Percentiles rank a stretch among this genome's conserved stretches.
These are phyloP conservation scores for Lasioglossum figueresi DNA, from an alignment of 2,888 invertebrate genomes.

Conservation along the genomic window DNA sequence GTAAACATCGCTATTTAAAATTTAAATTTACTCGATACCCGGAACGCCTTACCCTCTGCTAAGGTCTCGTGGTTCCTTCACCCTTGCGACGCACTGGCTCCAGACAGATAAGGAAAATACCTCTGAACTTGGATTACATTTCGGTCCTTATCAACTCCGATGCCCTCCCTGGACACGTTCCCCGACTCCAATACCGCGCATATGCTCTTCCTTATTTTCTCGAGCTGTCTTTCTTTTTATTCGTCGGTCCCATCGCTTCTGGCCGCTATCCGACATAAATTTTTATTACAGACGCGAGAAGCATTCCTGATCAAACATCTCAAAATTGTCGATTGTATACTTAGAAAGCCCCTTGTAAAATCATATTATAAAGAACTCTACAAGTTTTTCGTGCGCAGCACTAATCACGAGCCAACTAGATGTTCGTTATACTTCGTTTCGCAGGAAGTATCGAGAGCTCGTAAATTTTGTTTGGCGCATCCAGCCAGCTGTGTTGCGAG, in stretches of 20 bases:
- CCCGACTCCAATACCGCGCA: constrained; percentile 30
- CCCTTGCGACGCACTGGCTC: constrained; percentile 56
- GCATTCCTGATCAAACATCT: too few species aligned
- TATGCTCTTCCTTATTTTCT: constrained; percentile 30
- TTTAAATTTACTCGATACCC: constrained; percentile 75
- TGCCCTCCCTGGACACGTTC: constrained; percentile 40
- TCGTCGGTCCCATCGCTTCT: constrained; percentile 19
- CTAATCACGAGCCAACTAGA: neutral
- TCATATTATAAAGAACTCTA: neutral
- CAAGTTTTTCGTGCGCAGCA: neutral
- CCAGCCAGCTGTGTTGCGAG: neutral
- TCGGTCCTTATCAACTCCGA: constrained; percentile 61
- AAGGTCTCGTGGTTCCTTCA: constrained; percentile 53
- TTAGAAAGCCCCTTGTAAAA: neutral
- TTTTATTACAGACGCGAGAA: neutral
- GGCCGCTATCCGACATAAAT: constrained; percentile 23
- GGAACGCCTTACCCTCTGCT: constrained; percentile 54
- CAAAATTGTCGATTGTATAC: neutral
- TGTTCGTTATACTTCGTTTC: neutral
- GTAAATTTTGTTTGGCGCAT: neutral
- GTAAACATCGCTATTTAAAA: constrained; percentile 76
- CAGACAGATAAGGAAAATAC: constrained; percentile 70
- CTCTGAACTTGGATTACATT: constrained; percentile 65
- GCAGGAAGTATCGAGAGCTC: neutral
- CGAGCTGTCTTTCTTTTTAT: constrained; percentile 18